These are phyloP conservation scores for Dasyornis broadbenti DNA, from an alignment of 2,113 vertebrate genomes.

Conservation along the genomic window DNA sequence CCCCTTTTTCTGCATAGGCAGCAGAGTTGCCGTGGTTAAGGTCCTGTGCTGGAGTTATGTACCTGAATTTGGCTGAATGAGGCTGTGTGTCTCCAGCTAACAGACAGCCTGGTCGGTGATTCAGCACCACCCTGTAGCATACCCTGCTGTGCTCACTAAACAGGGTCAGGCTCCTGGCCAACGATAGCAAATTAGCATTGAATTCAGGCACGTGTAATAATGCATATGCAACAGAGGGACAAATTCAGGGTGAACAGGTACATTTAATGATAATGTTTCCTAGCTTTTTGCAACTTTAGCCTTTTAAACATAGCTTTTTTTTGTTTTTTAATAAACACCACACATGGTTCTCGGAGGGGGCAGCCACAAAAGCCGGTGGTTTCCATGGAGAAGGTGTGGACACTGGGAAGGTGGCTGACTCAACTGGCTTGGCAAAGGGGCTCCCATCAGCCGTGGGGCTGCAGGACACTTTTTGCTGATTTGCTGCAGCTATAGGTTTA, in stretches of 20 bases:
- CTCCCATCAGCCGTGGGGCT: background rate
- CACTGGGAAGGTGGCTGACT: background rate
- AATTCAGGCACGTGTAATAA: background rate
- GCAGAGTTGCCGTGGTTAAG: background rate
- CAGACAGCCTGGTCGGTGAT: background rate
- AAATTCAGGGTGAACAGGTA: background rate
- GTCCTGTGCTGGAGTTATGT: fast-evolving
- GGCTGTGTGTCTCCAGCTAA: background rate
- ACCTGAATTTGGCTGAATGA: background rate
- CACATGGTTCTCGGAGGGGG: fast-evolving
- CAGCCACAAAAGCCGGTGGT: background rate
- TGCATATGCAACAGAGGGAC: background rate
- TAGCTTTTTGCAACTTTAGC: background rate
- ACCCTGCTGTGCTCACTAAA: background rate
- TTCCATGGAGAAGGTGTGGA: background rate
- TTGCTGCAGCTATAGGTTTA: background rate
- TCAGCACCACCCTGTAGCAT: background rate
- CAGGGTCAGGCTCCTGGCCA: background rate
- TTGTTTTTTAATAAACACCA: fast-evolving
- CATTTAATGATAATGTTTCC: background rate
- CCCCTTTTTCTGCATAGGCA: background rate
- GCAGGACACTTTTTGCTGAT: fast-evolving
- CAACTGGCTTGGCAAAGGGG: fast-evolving
- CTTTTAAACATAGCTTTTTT: background rate
- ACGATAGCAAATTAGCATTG: background rate